Evolutionary conservation across 2,113 vertebrate genomes (phyloP).

Genomic region (Microcebus ravelobensis): DNA sequence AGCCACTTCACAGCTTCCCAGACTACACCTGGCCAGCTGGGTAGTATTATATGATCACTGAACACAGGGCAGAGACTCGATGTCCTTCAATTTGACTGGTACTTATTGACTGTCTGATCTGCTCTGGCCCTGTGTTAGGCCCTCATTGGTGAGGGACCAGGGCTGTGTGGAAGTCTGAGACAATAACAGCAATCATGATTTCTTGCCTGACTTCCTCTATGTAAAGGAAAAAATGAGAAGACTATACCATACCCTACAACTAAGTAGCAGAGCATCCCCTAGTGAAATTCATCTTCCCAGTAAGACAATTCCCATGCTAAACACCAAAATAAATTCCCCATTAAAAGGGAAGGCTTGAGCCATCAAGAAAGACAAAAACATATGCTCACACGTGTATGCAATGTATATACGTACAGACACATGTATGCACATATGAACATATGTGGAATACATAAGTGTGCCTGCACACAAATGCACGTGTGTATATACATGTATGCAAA

Average conservation of each 20-base stretch:
- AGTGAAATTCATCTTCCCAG: neutral
- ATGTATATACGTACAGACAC: neutral
- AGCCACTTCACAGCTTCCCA: neutral
- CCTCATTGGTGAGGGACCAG: neutral
- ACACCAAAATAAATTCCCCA: neutral
- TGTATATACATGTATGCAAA: neutral
- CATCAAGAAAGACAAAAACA: neutral
- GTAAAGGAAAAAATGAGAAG: neutral
- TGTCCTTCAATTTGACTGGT: neutral
- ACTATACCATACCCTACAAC: too few species aligned
- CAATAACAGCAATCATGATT: neutral
- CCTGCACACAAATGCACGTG: rapidly evolving
- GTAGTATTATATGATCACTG: neutral
- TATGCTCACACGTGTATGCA: neutral
- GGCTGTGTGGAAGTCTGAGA: neutral
- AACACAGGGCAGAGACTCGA: neutral
- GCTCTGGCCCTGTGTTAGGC: too few species aligned
- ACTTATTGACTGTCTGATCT: neutral
- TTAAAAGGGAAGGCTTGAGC: neutral
- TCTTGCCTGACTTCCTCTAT: neutral
- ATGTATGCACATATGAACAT: neutral
- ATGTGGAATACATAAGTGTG: neutral
- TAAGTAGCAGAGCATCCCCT: neutral
- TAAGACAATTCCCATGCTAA: neutral
- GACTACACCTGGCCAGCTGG: neutral